Evolutionary conservation across 2,113 vertebrate species (phyloP), one percentile per base, ranked within the genome.

Genomic region (Ursus arctos): DNA sequence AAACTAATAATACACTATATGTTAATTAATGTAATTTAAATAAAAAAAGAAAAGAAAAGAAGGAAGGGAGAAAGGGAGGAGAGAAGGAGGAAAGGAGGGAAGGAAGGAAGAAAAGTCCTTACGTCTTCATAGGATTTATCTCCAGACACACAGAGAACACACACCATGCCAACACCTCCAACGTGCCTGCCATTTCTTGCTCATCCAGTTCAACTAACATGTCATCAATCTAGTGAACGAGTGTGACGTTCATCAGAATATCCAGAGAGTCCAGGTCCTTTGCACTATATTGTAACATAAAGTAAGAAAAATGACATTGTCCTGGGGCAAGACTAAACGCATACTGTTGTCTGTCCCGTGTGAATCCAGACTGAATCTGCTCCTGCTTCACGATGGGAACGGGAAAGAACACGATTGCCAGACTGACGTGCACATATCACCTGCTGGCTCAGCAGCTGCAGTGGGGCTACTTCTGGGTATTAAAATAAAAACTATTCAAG

Each of bases 401-500:
- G 53, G 43, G 43, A 36, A 43, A 88, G 47, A 57, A 86, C 33
- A 22, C 8, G 2, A 24, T 0, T 36, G n/a, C 57, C 49, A 59
- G 61, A 16, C 0, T 57, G 53, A 61, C 22, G 63, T 31, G 51
- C 47, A n/a, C 0, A 1, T 21, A 76, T 76, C 51, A 81, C 63
- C 69, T 21, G 2, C 81, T n/a, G 83, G n/a, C 67, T 85, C 18
- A 18, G n/a, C 72, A 94, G 36, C 43, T 77, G 31, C 49, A 28
- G 10, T 2, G 24, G 24, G 12, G 26, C 47, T 49, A 11, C 47
- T 18, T 49, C 36, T 67, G 53, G 3, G 15, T 82, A 79, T 55
- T 88, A 97, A 95, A 92, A 69, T 53, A 24, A 76, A 90, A 61
- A 36, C n/a, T 55, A 67, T 33, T 69, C 76, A 65, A 87, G 7